A percentile compares a stretch with the other conserved stretches of the same genome.
Evolutionary conservation across 2,797 vertebrate species (phyloP).

Genomic region (Argya squamiceps): DNA sequence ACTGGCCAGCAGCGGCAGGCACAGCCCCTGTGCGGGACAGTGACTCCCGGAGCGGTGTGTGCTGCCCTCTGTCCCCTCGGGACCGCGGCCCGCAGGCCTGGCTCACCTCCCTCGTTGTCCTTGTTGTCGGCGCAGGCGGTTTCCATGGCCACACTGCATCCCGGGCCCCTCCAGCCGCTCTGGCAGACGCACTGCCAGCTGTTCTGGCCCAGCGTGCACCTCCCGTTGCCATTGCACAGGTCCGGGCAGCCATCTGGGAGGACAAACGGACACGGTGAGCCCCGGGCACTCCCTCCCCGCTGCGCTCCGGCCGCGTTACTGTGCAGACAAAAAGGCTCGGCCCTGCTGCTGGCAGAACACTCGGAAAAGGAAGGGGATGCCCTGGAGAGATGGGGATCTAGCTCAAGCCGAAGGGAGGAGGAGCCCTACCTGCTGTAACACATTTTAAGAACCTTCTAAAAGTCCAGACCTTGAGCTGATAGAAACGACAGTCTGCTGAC

Average conservation of each 20-base stretch:
- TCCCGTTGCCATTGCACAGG: slow-evolving; percentile 95
- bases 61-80: not conserved
- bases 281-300: not conserved
- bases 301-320: not conserved
- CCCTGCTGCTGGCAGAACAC: not conserved
- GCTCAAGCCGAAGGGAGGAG: not conserved
- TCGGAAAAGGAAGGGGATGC: not conserved
- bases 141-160: slow-evolving; percentile 98
- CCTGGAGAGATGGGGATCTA: not conserved
- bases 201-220: slow-evolving; percentile 98
- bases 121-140: slow-evolving; percentile 97
- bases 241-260: slow-evolving; percentile 96
- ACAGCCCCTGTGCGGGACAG: slow-evolving; percentile 8
- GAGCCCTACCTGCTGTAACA: not conserved
- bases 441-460: not conserved
- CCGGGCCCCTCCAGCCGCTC: slow-evolving; percentile 96
- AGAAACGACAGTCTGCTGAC: not conserved
- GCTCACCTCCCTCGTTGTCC: slow-evolving; percentile 98
- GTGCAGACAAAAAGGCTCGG: slow-evolving; percentile 71
- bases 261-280: slow-evolving; percentile 80
- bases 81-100: not conserved
- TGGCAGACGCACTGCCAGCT: slow-evolving; percentile 99
- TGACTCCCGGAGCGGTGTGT: not conserved
- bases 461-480: not conserved
- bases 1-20: not conserved